phyloP scores from a whole-genome alignment of 2,797 vertebrate genomes.

The Acipenser transmontanus region DNA sequence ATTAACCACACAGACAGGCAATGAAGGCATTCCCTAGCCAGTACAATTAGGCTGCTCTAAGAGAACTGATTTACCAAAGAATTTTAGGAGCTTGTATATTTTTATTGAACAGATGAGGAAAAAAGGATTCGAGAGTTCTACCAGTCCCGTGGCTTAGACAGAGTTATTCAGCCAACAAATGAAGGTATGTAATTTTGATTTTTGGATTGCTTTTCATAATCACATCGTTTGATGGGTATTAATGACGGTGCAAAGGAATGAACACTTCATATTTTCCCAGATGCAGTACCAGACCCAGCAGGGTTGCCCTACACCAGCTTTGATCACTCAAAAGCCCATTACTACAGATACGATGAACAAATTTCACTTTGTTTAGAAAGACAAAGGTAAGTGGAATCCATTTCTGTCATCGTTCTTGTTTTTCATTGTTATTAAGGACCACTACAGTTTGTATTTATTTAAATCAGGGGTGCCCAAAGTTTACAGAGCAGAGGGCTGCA shows the following conservation, averaged over 20 bases:
- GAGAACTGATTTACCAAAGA: too few species aligned
- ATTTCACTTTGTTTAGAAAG: slow-evolving; percentile 89
- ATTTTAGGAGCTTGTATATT: neutral
- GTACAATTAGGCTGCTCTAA: too few species aligned
- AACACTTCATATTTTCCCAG: slow-evolving; percentile 38
- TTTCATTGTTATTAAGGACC: too few species aligned
- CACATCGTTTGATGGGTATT: too few species aligned
- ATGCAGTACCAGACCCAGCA: slow-evolving; percentile 70
- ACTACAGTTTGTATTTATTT: too few species aligned
- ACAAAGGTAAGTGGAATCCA: slow-evolving; percentile 64
- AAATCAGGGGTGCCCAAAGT: too few species aligned
- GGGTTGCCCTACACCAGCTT: slow-evolving; percentile 88
- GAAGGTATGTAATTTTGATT: slow-evolving; percentile 59
- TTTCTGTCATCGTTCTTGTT: too few species aligned
- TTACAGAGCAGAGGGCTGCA: too few species aligned
- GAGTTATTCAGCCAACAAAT: slow-evolving; percentile 76
- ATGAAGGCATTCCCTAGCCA: too few species aligned
- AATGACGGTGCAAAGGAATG: too few species aligned
- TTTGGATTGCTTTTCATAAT: too few species aligned
- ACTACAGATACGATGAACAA: slow-evolving; percentile 94
- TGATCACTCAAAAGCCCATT: slow-evolving; percentile 90
- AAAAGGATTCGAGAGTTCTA: slow-evolving; percentile 93
- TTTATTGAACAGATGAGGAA: slow-evolving; percentile 73
- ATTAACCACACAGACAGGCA: too few species aligned
- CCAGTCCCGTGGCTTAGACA: slow-evolving; percentile 88